phyloP scores from a whole-genome alignment of 1,140 invertebrate genomes.

The Triops longicaudatus region DNA sequence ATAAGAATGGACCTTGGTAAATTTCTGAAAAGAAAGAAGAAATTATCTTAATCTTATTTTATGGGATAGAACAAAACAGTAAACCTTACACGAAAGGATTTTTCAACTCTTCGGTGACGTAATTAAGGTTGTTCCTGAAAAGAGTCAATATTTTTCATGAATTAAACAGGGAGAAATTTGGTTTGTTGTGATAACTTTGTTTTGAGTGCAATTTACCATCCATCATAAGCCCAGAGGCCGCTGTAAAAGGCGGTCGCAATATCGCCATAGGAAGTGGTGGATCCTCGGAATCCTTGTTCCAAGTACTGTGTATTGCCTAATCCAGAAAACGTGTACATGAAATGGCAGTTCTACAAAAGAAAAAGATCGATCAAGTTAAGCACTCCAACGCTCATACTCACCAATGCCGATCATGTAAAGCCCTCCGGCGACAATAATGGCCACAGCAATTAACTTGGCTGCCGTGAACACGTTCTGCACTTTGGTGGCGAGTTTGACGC shows the following conservation, averaged over 20 bases:
- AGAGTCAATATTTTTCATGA: slow-evolving; percentile 24
- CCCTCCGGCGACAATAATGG: slow-evolving; percentile 75
- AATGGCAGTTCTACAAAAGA: neutral
- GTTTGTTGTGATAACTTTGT: too few relatives aligned
- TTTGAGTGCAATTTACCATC: slow-evolving; percentile 29
- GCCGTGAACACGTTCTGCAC: slow-evolving; percentile 86
- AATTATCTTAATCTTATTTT: neutral
- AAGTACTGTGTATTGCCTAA: slow-evolving; percentile 40
- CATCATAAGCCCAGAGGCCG: slow-evolving; percentile 60
- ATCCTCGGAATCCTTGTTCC: slow-evolving; percentile 42
- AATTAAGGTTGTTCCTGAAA: slow-evolving; percentile 84
- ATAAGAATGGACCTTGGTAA: slow-evolving; percentile 91
- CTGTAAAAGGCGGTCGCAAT: slow-evolving; percentile 87
- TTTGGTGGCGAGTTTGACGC: slow-evolving; percentile 82
- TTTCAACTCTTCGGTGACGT: slow-evolving; percentile 98
- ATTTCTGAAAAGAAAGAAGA: slow-evolving; percentile 54
- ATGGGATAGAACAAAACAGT: neutral
- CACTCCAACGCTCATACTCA: slow-evolving; percentile 37
- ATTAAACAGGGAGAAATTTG: neutral
- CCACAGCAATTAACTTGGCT: slow-evolving; percentile 75
- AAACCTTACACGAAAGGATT: slow-evolving; percentile 79
- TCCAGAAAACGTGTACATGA: slow-evolving; percentile 13
- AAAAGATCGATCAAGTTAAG: slow-evolving; percentile 20
- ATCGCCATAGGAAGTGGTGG: slow-evolving; percentile 54
- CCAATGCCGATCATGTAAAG: slow-evolving; percentile 75